phyloP scores from a whole-genome alignment of 1,140 invertebrate genomes.

The Proales similis region DNA sequence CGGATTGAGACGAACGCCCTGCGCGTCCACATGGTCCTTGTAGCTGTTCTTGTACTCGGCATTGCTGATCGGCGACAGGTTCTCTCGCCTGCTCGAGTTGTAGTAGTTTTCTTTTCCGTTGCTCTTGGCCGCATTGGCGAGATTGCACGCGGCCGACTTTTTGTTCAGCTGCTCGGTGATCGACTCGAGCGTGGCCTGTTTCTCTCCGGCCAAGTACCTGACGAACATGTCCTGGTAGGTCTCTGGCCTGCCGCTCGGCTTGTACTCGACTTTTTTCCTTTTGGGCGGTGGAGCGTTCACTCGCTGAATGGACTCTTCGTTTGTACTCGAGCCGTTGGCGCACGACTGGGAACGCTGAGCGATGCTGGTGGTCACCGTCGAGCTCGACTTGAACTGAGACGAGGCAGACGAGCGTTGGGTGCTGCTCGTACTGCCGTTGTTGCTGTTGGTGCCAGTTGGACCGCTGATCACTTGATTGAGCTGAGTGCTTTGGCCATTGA shows the following conservation, averaged over 20 bases:
- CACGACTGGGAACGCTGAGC: constrained; percentile 4
- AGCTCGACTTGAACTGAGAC: not conserved
- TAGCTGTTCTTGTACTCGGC: constrained; percentile 34
- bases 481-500: not conserved
- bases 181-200: constrained; percentile 25
- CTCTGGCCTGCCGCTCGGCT: constrained; percentile 3
- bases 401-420: not conserved
- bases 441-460: not conserved
- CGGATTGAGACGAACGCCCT: constrained; percentile 35
- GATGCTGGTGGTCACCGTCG: not conserved
- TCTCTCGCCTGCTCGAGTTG: constrained; percentile 30
- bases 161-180: constrained; percentile 19
- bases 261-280: constrained; percentile 31
- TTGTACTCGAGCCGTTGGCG: too few species aligned
- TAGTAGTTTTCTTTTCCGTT: constrained; percentile 37
- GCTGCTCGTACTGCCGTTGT: not conserved
- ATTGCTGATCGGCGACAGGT: constrained; percentile 30
- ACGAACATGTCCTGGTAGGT: constrained; percentile 33
- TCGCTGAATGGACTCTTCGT: constrained; percentile 34
- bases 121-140: not conserved
- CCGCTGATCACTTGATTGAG: not conserved
- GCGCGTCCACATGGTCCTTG: constrained; percentile 31
- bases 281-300: constrained; percentile 35
- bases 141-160: not conserved
- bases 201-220: constrained; percentile 34